phyloP scores from a whole-genome alignment of 2,888 invertebrate species.

The Pterobdella sp. region DNA sequence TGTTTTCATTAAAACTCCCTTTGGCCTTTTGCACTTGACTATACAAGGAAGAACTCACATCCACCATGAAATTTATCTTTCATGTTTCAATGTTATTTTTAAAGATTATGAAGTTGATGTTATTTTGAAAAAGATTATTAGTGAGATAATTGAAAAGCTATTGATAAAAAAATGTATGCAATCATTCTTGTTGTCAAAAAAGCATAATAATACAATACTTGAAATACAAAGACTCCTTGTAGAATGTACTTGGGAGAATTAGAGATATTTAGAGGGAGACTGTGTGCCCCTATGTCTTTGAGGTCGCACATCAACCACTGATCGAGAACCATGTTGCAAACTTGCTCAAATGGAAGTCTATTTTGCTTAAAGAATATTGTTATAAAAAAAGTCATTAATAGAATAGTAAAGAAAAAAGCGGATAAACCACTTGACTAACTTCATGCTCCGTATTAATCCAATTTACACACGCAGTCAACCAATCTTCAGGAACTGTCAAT shows the following conservation, averaged over 20 bases:
- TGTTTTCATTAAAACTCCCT: conserved; percentile 53
- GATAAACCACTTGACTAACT: conserved; percentile 36
- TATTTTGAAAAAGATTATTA: neutral
- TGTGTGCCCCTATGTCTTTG: conserved; percentile 42
- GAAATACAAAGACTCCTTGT: conserved; percentile 42
- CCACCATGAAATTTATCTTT: conserved; percentile 55
- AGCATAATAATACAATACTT: conserved; percentile 38
- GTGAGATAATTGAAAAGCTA: neutral
- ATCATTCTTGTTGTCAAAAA: neutral
- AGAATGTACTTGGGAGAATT: conserved; percentile 39
- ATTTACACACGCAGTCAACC: conserved; percentile 47
- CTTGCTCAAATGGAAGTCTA: neutral
- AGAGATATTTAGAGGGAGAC: conserved; percentile 41
- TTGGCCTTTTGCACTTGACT: conserved; percentile 58
- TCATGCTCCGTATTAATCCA: conserved; percentile 42
- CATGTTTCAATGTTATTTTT: neutral
- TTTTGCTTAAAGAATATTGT: no score
- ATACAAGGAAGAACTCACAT: conserved; percentile 61
- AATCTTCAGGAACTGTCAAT: conserved; percentile 42
- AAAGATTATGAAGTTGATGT: neutral
- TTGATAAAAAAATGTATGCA: neutral
- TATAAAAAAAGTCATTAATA: no score
- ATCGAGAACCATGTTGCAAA: conserved; percentile 42
- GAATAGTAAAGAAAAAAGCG: neutral
- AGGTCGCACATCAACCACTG: conserved; percentile 48